Evolutionary conservation across 2,888 invertebrate species (phyloP).

Genomic region (Cloeon dipterum): DNA sequence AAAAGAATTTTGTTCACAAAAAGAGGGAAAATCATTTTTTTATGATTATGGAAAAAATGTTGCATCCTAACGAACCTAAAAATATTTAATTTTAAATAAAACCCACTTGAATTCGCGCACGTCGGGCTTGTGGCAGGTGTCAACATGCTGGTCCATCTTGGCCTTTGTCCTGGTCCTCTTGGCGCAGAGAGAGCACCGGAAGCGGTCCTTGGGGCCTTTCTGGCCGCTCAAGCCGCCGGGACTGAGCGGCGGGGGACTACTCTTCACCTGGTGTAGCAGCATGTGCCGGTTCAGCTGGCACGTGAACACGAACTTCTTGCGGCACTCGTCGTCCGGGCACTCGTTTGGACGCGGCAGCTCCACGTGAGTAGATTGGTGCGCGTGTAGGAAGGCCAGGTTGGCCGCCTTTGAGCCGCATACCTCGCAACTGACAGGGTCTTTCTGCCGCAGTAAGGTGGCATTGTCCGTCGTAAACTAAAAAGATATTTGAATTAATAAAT

Average conservation of each 20-base stretch:
- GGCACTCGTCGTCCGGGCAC: not conserved
- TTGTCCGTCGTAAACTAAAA: not conserved
- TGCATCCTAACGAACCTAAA: no score
- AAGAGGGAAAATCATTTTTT: no score
- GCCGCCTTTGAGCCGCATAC: not conserved
- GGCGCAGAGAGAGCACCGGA: not conserved
- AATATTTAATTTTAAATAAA: no score
- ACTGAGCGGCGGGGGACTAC: no score
- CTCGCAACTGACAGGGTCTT: not conserved
- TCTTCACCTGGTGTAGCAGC: not conserved
- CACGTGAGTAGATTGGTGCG: not conserved
- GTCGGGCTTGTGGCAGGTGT: not conserved
- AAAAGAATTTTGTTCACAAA: no score
- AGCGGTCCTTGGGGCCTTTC: no score
- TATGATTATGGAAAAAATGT: no score
- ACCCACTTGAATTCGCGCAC: no score
- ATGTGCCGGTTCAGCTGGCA: not conserved
- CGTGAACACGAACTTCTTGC: not conserved
- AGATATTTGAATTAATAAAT: no score
- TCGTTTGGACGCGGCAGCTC: not conserved
- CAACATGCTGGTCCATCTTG: not conserved
- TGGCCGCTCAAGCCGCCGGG: no score
- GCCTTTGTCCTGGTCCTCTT: not conserved
- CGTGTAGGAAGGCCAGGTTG: not conserved
- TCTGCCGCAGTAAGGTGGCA: not conserved